phyloP scores from a whole-genome alignment of 2,113 vertebrate species.

The Dasypus novemcinctus region DNA sequence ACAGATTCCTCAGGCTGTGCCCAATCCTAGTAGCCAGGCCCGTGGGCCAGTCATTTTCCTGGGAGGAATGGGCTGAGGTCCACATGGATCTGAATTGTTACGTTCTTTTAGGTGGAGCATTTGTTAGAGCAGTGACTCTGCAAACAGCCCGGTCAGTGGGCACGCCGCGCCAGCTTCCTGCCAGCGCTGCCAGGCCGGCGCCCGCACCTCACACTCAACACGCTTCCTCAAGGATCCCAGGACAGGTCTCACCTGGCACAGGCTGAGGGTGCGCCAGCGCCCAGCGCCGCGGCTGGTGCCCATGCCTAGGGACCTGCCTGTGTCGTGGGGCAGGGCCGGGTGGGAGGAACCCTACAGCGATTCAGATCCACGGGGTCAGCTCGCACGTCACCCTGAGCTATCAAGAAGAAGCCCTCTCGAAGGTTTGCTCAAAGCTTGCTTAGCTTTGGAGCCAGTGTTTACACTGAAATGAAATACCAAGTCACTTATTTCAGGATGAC shows the following conservation, averaged over 20 bases:
- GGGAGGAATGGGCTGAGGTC: background rate
- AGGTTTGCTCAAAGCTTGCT: fast-evolving
- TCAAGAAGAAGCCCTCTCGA: too few species aligned
- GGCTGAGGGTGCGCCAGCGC: too few species aligned
- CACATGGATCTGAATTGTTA: background rate
- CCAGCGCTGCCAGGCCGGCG: too few species aligned
- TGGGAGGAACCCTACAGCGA: too few species aligned
- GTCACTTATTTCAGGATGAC: fast-evolving
- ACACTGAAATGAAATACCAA: background rate
- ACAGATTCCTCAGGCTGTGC: background rate
- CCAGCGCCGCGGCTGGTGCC: too few species aligned
- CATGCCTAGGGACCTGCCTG: fast-evolving
- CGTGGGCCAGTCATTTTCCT: background rate
- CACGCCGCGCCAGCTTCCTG: too few species aligned
- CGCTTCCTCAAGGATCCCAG: too few species aligned
- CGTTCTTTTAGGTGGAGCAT: background rate
- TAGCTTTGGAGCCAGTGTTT: background rate
- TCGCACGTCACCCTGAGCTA: fast-evolving
- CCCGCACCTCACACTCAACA: too few species aligned
- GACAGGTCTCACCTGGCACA: too few species aligned
- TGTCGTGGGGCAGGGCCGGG: fast-evolving
- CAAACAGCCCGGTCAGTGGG: too few species aligned
- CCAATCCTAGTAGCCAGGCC: background rate
- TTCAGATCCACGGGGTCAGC: fast-evolving
- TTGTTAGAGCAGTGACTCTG: background rate